phyloP scores from a whole-genome alignment of 1,140 invertebrate species.

The Parapsyche elsis region DNA sequence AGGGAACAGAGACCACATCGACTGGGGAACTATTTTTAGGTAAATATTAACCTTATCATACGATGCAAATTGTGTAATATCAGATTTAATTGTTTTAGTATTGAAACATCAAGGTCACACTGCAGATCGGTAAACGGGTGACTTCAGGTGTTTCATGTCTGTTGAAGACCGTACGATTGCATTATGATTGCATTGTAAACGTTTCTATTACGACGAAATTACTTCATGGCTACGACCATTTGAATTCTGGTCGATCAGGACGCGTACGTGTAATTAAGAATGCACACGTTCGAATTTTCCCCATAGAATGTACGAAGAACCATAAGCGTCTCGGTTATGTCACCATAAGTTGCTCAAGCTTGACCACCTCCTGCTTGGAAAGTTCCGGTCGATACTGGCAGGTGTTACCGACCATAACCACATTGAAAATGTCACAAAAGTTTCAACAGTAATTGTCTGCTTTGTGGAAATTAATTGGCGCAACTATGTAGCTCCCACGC shows the following conservation, averaged over 20 bases:
- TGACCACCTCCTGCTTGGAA: not conserved
- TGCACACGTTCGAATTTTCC: conserved; percentile 12
- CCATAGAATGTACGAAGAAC: conserved; percentile 11
- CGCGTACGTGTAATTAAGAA: not conserved
- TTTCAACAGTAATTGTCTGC: too few relatives aligned
- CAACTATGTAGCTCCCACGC: too few relatives aligned
- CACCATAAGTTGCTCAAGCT: not conserved
- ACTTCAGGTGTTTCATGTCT: too few relatives aligned
- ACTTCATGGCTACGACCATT: not conserved
- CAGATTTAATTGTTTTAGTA: too few relatives aligned
- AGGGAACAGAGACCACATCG: conserved; percentile 61
- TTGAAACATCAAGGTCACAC: too few relatives aligned
- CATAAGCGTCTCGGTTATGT: conserved; percentile 31
- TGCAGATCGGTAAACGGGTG: too few relatives aligned
- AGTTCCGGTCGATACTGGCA: conserved; percentile 1
- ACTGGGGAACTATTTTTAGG: conserved; percentile 78
- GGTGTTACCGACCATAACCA: too few relatives aligned
- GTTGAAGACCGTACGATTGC: too few relatives aligned
- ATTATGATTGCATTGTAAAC: too few relatives aligned
- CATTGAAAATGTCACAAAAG: too few relatives aligned
- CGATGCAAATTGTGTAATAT: too few relatives aligned
- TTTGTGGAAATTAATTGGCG: too few relatives aligned
- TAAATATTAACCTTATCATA: conserved; percentile 59
- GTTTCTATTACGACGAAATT: conserved; percentile 3
- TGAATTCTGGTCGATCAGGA: not conserved